These are phyloP conservation scores for Megaleporinus macrocephalus DNA, from an alignment of 2,113 vertebrate species.

Conservation along the genomic window DNA sequence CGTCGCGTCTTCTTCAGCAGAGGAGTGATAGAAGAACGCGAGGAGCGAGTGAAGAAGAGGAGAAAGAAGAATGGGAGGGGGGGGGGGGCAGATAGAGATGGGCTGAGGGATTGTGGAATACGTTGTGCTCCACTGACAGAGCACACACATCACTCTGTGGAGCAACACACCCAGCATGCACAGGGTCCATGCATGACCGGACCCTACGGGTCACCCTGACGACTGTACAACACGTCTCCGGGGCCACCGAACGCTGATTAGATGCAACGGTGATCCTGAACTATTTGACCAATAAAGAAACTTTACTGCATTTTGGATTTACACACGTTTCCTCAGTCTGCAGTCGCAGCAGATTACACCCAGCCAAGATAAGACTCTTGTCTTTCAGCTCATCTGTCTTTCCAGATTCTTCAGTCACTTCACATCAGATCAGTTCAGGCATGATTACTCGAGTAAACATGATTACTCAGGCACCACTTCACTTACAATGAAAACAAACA, in stretches of 20 bases:
- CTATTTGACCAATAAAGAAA: not conserved
- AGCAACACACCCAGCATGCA: slow-evolving; percentile 58
- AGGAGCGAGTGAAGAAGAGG: slow-evolving; percentile 34
- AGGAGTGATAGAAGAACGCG: slow-evolving; percentile 57
- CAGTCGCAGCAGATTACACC: too few relatives aligned
- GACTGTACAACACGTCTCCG: slow-evolving; percentile 29
- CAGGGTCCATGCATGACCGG: slow-evolving; percentile 37
- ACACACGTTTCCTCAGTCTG: too few relatives aligned
- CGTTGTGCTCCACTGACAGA: slow-evolving; percentile 57
- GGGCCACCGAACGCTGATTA: slow-evolving; percentile 24
- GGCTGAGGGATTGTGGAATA: slow-evolving; percentile 62
- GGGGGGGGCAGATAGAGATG: slow-evolving; percentile 53
- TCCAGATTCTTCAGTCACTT: too few relatives aligned
- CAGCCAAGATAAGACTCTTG: too few relatives aligned
- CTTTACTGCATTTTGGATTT: too few relatives aligned
- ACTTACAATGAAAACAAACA: too few relatives aligned
- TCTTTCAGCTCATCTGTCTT: too few relatives aligned
- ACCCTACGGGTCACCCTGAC: slow-evolving; percentile 19
- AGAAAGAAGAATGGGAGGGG: slow-evolving; percentile 4
- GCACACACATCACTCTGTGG: slow-evolving; percentile 61
- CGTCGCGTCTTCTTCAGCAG: slow-evolving; percentile 62
- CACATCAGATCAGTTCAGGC: too few relatives aligned
- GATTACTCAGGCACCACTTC: too few relatives aligned
- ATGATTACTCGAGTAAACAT: too few relatives aligned
- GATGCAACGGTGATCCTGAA: slow-evolving; percentile 26